Evolutionary conservation across 2,113 vertebrate genomes (phyloP).

Genomic region (Amblyopsis rosae): DNA sequence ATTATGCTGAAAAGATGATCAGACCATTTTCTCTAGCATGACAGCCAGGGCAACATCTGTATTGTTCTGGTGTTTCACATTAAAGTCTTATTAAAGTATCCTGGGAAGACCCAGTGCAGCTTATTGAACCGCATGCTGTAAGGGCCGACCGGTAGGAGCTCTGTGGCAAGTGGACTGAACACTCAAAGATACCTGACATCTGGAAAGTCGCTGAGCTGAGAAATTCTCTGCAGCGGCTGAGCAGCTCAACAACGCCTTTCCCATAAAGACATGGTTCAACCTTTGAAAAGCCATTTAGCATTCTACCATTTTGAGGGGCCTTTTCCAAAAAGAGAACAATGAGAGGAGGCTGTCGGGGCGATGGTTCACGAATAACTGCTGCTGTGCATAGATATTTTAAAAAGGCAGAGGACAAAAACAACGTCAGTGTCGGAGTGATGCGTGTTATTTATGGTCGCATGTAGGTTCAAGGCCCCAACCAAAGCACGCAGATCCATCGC

Average conservation of each 20-base stretch:
- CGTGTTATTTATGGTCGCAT: neutral
- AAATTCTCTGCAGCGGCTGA: constrained; percentile 52
- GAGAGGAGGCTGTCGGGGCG: neutral
- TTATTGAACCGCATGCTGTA: constrained; percentile 20
- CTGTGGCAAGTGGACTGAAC: constrained; percentile 49
- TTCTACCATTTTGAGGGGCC: neutral
- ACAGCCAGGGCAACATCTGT: constrained; percentile 30
- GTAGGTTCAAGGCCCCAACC: too few relatives aligned
- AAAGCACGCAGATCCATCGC: too few relatives aligned
- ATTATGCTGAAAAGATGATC: constrained; percentile 34
- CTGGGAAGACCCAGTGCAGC: constrained; percentile 25
- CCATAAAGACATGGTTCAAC: neutral
- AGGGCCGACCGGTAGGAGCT: constrained; percentile 40
- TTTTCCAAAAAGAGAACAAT: neutral
- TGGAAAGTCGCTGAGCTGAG: constrained; percentile 60
- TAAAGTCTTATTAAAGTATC: constrained; percentile 57
- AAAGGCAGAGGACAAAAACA: neutral
- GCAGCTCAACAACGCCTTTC: constrained; percentile 34
- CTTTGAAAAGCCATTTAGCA: neutral
- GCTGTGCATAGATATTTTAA: neutral
- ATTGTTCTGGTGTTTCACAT: constrained; percentile 55
- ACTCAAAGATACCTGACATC: constrained; percentile 62
- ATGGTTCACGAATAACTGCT: neutral
- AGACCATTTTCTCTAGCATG: constrained; percentile 37
- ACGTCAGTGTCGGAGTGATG: neutral